phyloP scores from a whole-genome alignment of 2,888 invertebrate genomes.

The Tachina grossa region DNA sequence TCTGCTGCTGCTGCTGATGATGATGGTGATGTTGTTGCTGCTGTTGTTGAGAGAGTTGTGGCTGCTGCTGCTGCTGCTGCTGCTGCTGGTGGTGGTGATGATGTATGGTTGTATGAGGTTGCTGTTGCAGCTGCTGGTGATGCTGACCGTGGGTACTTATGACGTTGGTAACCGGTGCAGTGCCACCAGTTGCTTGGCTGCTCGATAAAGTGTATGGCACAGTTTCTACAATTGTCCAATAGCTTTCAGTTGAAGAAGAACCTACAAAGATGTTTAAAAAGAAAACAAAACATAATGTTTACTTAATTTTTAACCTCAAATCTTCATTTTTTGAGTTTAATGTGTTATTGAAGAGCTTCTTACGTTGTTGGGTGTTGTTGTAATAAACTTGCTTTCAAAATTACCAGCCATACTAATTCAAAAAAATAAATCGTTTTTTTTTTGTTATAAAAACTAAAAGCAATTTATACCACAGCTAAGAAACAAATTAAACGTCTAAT shows the following conservation, averaged over 20 bases:
- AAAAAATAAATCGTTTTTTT: not conserved
- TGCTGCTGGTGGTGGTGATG: slow-evolving; percentile 68
- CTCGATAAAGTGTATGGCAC: slow-evolving; percentile 80
- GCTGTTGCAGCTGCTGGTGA: slow-evolving; percentile 63
- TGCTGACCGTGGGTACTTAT: slow-evolving; percentile 60
- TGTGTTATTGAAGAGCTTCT: slow-evolving; percentile 37
- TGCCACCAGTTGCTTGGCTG: slow-evolving; percentile 63
- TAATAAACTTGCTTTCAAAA: not conserved
- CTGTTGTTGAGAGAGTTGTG: slow-evolving; percentile 33
- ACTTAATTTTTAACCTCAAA: not conserved
- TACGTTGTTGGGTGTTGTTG: slow-evolving; percentile 49
- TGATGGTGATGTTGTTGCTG: slow-evolving; percentile 62
- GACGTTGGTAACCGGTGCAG: slow-evolving; percentile 67
- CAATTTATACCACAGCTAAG: slow-evolving; percentile 1
- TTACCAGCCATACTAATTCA: slow-evolving; percentile 27
- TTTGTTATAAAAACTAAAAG: slow-evolving; percentile 1
- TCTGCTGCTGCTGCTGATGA: slow-evolving; percentile 56
- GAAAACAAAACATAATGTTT: slow-evolving; percentile 42
- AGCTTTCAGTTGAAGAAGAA: slow-evolving; percentile 78
- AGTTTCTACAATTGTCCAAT: slow-evolving; percentile 82
- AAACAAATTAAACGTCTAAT: slow-evolving; percentile 5
- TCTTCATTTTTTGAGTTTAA: not conserved
- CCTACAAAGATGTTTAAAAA: slow-evolving; percentile 72
- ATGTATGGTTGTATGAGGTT: slow-evolving; percentile 65
- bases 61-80: slow-evolving; percentile 56